Evolutionary conservation across 2,113 vertebrate genomes (phyloP).

Genomic region (Cacatua alba): DNA sequence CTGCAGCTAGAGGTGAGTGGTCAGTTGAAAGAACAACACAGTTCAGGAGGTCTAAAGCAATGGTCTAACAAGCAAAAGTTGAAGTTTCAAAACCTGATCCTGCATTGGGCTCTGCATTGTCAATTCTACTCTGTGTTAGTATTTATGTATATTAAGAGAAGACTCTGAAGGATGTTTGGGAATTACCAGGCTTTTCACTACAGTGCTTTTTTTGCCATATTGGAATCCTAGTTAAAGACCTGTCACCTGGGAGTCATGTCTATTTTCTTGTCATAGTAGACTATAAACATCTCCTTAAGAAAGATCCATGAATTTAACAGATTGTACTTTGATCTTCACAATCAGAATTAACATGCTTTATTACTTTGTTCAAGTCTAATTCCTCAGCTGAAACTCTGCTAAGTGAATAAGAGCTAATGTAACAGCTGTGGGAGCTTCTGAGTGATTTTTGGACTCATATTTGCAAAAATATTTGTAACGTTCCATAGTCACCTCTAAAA

Average conservation of each 20-base stretch:
- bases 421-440: constrained; percentile 33
- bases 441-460: constrained; percentile 16
- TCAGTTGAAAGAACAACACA: background rate
- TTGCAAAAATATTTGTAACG: constrained; percentile 32
- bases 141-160: background rate
- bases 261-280: background rate
- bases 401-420: background rate
- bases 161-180: background rate
- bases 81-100: background rate
- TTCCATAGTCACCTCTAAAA: background rate
- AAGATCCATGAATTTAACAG: background rate
- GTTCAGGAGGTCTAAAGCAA: background rate
- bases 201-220: background rate
- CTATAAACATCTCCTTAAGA: background rate
- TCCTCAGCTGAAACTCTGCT: background rate
- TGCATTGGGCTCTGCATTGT: background rate
- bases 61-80: background rate
- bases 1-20: background rate
- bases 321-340: background rate
- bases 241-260: background rate
- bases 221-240: background rate
- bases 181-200: background rate
- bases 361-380: constrained; percentile 21
- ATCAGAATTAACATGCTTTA: background rate
- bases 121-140: background rate